Evolutionary conservation across 2,113 vertebrate genomes (phyloP).

Genomic region (Vulpes lagopus): DNA sequence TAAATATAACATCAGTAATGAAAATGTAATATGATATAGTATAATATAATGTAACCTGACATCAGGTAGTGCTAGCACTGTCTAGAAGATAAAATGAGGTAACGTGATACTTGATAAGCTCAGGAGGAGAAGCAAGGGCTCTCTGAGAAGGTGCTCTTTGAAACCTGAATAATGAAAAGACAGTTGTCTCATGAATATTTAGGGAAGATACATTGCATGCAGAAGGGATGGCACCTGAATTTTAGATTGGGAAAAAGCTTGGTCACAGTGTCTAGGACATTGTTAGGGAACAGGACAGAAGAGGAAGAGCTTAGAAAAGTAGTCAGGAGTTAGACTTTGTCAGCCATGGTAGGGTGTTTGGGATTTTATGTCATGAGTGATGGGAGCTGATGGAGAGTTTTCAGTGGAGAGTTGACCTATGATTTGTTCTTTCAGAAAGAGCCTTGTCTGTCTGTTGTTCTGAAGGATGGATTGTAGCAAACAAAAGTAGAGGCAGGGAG

Average conservation of each 20-base stretch:
- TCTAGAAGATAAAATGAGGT: neutral
- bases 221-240: neutral
- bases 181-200: neutral
- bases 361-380: neutral
- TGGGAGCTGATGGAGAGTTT: neutral
- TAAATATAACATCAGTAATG: neutral
- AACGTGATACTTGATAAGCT: neutral
- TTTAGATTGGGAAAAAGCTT: neutral
- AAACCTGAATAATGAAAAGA: neutral
- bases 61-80: no score
- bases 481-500: neutral
- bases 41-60: no score
- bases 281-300: neutral
- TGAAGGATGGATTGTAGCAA: neutral
- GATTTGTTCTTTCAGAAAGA: neutral
- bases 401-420: neutral
- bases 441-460: neutral
- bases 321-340: neutral
- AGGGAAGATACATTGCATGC: neutral
- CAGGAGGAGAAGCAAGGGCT: neutral
- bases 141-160: neutral
- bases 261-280: neutral
- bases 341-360: neutral
- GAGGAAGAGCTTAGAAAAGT: neutral
- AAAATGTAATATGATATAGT: neutral